phyloP scores from a whole-genome alignment of 2,888 invertebrate species.

The Kuschelorhynchus macadamiae region DNA sequence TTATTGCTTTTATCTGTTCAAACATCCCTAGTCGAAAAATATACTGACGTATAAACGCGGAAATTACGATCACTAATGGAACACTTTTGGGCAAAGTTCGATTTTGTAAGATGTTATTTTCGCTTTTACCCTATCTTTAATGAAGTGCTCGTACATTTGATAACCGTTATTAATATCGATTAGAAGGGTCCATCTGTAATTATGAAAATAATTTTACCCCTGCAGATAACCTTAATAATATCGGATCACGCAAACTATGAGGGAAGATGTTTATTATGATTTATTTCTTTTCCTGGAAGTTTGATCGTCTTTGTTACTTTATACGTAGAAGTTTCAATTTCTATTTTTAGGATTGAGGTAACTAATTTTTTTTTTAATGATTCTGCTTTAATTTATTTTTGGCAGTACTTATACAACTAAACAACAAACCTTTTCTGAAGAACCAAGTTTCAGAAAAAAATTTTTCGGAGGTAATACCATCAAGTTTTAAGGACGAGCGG shows the following conservation, averaged over 20 bases:
- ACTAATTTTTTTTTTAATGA: too few relatives aligned
- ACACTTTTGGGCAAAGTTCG: slow-evolving; percentile 37
- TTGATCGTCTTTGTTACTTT: too few relatives aligned
- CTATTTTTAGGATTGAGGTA: too few relatives aligned
- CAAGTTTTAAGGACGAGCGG: too few relatives aligned
- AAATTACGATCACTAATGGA: slow-evolving; percentile 45
- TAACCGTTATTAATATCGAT: slow-evolving; percentile 44
- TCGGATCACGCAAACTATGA: slow-evolving; percentile 34
- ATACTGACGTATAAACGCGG: slow-evolving; percentile 29
- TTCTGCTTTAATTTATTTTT: too few relatives aligned
- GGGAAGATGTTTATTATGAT: neutral
- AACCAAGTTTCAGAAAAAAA: too few relatives aligned
- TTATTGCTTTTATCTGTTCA: neutral
- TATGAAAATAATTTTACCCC: slow-evolving; percentile 46
- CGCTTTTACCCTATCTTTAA: slow-evolving; percentile 30
- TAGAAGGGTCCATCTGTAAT: slow-evolving; percentile 44
- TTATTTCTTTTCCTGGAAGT: too few relatives aligned
- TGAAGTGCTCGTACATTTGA: slow-evolving; percentile 42
- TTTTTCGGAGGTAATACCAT: too few relatives aligned
- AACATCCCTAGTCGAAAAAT: slow-evolving; percentile 29
- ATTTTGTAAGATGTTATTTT: slow-evolving; percentile 45
- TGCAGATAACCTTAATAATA: slow-evolving; percentile 42
- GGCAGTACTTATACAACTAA: too few relatives aligned
- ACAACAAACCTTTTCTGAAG: too few relatives aligned
- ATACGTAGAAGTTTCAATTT: too few relatives aligned